These are phyloP conservation scores for Globodera rostochiensis DNA, from an alignment of 1,140 invertebrate species.

Conservation along the genomic window DNA sequence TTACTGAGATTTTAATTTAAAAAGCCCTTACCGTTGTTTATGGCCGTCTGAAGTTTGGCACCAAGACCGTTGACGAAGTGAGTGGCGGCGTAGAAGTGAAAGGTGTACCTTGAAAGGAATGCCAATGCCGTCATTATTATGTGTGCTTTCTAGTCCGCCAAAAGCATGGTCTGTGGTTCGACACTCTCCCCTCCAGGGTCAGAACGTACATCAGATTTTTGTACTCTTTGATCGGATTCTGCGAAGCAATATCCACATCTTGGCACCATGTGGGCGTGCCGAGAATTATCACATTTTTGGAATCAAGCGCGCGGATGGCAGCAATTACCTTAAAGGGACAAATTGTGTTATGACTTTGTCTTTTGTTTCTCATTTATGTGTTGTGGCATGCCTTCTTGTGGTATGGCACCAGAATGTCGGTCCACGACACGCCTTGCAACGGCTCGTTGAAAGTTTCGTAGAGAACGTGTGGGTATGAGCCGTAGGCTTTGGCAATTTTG, in stretches of 20 bases:
- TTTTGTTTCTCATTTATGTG: background rate
- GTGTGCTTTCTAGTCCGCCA: too few species aligned
- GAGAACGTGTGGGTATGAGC: slow-evolving; percentile 27
- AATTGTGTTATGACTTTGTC: background rate
- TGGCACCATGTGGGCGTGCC: slow-evolving; percentile 33
- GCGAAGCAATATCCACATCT: slow-evolving; percentile 25
- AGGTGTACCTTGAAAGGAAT: slow-evolving; percentile 15
- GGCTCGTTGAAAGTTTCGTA: slow-evolving; percentile 37
- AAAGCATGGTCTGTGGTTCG: too few species aligned
- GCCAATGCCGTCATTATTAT: background rate
- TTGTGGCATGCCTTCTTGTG: slow-evolving; percentile 7
- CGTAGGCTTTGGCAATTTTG: slow-evolving; percentile 19
- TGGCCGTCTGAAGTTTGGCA: slow-evolving; percentile 16
- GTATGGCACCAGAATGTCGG: slow-evolving; percentile 11
- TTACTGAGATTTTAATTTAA: too few species aligned
- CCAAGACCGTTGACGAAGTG: slow-evolving; percentile 17
- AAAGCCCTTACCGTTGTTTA: slow-evolving; percentile 25
- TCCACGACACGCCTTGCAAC: slow-evolving; percentile 10
- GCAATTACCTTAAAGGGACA: slow-evolving; percentile 11
- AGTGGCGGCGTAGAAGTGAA: slow-evolving; percentile 32
- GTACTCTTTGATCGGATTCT: slow-evolving; percentile 17
- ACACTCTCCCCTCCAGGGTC: background rate
- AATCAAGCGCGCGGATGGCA: slow-evolving; percentile 30
- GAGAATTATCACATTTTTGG: slow-evolving; percentile 33
- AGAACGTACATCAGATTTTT: slow-evolving; percentile 22